Base-by-base conservation (phyloP, 2,113 vertebrate species). In the Gallinago undulata region DNA sequence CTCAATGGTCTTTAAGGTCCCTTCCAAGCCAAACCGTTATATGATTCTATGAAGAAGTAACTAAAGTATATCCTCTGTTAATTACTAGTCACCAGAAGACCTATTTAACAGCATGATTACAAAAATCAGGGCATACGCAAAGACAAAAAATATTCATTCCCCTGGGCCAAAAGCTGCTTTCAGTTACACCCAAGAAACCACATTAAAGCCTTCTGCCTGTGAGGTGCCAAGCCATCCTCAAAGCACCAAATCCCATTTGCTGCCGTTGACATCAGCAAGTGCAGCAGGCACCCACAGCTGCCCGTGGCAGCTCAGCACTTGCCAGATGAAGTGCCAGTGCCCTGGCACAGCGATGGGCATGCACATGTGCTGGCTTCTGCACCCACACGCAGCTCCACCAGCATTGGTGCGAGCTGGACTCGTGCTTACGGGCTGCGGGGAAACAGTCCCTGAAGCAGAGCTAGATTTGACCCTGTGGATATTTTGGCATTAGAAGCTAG, bases 161-260 rank as follows among this genome's bases (percentile, higher is more conserved):
- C 62, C 33, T 45, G 86, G 73, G 96, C 92, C 77, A 94, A 91
- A 92, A 87, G 86, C 94, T 90, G 53, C 76, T 91, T 84, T 64
- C 83, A 76, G 95, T 66, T 87, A 68, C 96, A 91, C 94, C 96
- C 95, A 92, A 79, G 57, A 92, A 94, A 73, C 96, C 94, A 97
- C 95, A 95, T 91, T 64, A 97, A 96, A 96, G 89, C 41, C 57
- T 92, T 21, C 43, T 59, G 86, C 18, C 13, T 82, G 37, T 1
- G 3, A 51, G 63, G 92, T 91, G 96, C 95, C 94, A 87, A 94
- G 77, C 76, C 80, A 45, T 60, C 51, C 83, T 81, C 43, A n/a
- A 63, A 88, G 70, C 74, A 13, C 28, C 0, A 1, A 22, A 10
- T 47, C 63, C 50, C 55, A 35, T 77, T 83, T 22, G 81, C 84